Evolutionary conservation across 1,140 invertebrate species (phyloP).

Genomic region (Papilio polytes): DNA sequence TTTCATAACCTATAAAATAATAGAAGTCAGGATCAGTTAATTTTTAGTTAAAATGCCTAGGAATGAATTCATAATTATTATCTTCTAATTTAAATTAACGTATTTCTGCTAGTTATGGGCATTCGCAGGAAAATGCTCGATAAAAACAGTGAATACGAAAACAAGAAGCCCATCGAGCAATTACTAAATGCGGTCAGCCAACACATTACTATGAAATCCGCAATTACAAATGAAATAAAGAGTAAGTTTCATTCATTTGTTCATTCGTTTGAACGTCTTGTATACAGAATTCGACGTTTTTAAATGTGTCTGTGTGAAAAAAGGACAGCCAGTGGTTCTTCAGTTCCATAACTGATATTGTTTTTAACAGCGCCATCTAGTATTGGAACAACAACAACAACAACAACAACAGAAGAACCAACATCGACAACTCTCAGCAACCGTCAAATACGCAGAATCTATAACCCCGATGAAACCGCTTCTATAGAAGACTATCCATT

Average conservation of each 20-base stretch:
- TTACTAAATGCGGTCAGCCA: neutral
- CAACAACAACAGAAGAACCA: constrained; percentile 15
- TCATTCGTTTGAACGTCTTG: no score
- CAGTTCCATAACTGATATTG: no score
- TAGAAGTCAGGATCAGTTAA: no score
- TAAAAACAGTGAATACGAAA: neutral
- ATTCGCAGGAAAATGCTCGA: neutral
- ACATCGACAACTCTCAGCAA: constrained; percentile 49
- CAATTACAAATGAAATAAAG: neutral
- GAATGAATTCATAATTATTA: no score
- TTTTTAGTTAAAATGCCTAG: no score
- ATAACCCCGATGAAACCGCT: constrained; percentile 67
- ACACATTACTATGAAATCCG: neutral
- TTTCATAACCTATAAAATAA: neutral
- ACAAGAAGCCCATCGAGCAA: neutral
- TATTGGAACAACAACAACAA: constrained; percentile 10
- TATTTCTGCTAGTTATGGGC: neutral
- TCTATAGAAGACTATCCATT: constrained; percentile 59
- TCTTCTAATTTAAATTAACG: neutral
- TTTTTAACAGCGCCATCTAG: constrained; percentile 2
- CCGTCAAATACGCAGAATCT: constrained; percentile 64
- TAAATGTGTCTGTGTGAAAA: no score
- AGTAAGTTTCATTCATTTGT: neutral
- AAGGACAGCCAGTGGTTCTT: no score
- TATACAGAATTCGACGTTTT: no score